Conservation (phyloP, 1,140 invertebrate genomes). For the Lepidurus packardi region DNA sequence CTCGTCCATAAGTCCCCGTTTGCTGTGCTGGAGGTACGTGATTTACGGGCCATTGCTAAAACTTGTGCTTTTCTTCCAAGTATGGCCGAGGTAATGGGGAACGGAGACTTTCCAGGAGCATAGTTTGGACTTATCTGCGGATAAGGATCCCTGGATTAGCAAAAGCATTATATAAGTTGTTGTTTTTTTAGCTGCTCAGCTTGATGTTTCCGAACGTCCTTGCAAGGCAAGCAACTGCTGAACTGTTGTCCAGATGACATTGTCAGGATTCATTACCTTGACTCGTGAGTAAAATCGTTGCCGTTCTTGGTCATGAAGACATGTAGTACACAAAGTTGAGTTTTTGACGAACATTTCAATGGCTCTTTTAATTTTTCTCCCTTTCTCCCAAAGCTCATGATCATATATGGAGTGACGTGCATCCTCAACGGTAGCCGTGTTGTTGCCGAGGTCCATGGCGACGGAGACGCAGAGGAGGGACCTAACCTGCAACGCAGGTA, state of each 20-base stretch:
- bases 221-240: neutral
- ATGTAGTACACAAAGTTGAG: too few relatives aligned
- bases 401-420: constrained; percentile 7
- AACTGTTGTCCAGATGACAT: neutral
- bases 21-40: neutral
- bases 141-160: too few relatives aligned
- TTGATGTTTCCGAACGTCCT: neutral
- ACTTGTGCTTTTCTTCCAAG: constrained; percentile 1
- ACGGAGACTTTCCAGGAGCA: neutral
- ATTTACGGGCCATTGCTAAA: neutral
- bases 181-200: neutral
- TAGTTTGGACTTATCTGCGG: neutral
- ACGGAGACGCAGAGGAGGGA: neutral
- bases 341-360: too few relatives aligned
- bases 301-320: too few relatives aligned
- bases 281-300: neutral
- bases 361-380: neutral
- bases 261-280: neutral
- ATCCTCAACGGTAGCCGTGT: constrained; percentile 1
- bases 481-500: too few relatives aligned
- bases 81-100: neutral
- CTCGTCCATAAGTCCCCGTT: neutral
- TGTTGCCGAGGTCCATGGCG: neutral
- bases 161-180: too few relatives aligned
- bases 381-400: neutral